Conservation (phyloP, 2,888 invertebrate species). For the Pterobdella sp. region DNA sequence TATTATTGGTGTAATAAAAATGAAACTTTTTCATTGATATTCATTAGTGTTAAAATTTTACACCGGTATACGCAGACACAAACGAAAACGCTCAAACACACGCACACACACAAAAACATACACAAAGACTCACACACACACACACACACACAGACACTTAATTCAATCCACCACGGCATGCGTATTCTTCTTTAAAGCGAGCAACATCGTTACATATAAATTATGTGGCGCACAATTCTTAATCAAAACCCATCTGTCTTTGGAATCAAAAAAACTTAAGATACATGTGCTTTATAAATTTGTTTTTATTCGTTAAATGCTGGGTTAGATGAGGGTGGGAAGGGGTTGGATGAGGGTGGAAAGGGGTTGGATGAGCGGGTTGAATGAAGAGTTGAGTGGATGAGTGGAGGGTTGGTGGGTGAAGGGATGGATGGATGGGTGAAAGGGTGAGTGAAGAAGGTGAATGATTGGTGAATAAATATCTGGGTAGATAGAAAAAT, state of each 20-base stretch:
- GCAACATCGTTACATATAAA: too few species aligned
- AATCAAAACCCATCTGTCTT: too few species aligned
- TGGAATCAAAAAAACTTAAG: too few species aligned
- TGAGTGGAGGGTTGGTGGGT: slow-evolving; percentile 45
- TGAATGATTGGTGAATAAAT: background rate
- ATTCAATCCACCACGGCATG: too few species aligned
- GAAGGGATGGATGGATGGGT: background rate
- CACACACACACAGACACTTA: background rate
- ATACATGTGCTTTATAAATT: too few species aligned
- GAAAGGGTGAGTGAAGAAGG: background rate
- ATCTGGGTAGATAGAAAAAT: background rate
- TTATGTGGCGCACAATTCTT: too few species aligned
- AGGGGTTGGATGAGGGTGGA: background rate
- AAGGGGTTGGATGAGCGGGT: background rate
- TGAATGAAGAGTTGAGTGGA: background rate
- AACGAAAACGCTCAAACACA: background rate
- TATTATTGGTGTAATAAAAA: too few species aligned
- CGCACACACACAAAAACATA: background rate
- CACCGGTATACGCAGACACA: background rate
- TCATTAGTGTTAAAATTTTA: background rate
- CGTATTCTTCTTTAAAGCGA: too few species aligned
- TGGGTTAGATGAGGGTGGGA: background rate
- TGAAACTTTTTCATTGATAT: too few species aligned
- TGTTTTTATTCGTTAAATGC: too few species aligned
- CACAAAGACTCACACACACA: background rate